Base-by-base conservation (phyloP, 2,888 invertebrate species). In the Serripes groenlandicus region DNA sequence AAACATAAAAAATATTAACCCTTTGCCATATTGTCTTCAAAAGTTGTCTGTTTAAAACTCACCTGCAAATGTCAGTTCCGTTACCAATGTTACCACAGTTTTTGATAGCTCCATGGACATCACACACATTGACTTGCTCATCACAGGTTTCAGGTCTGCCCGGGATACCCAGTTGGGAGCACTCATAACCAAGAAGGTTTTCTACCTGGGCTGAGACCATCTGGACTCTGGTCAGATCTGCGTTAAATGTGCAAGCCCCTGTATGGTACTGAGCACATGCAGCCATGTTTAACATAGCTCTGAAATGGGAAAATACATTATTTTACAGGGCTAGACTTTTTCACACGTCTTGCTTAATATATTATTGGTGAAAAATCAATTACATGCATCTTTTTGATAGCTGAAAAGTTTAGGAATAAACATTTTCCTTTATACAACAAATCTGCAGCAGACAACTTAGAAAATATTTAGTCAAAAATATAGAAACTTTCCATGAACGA, bases 231-330 rank as follows among this genome's bases (percentile, higher is more conserved):
- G 75, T 52, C 23, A 35, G 9, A 32, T 75, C 64, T 21, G 4
- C n/a, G n/a, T 52, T 37, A 11, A n/a, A n/a, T 2, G 26, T 2
- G 56, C 79, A 80, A 23, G 70, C 35, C 15, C 71, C 71, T 18
- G 75, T 80, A 30, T 80, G 64, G 28, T 64, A 75, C 58, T 75
- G 75, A 7, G 56, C 52, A 54, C 82, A 82, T 4, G 71, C 78
- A n/a, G 75, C 26, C 82, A 82, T 82, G 52, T 75, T 75, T 42
- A 75, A 72, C n/a, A 64, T 62, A 11, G 69, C 69, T 28, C 81
- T 81, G 73, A 37, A 49, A 49, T 49, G 2, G 7, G 49, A 49
- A 49, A 21, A 21, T 49, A 49, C n/a, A n/a, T n/a, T n/a, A n/a
- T n/a, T n/a, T n/a, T n/a, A n/a, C n/a, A n/a, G n/a, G n/a, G n/a